Conservation (phyloP, 2,113 vertebrate genomes). For the Phrynocephalus versicolor region DNA sequence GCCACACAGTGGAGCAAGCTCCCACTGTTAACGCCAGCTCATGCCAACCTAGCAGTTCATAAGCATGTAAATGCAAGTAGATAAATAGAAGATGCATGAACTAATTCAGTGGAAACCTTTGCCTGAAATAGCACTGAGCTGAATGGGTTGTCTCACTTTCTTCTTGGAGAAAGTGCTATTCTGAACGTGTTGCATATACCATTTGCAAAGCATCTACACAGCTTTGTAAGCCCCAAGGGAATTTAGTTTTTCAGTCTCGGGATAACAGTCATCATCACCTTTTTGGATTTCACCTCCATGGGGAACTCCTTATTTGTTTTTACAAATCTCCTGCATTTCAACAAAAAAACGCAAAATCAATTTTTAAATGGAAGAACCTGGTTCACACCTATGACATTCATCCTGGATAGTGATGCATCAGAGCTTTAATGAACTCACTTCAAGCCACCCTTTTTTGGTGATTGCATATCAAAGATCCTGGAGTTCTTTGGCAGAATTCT, state of each 20-base stretch:
- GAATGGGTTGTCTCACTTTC: not conserved
- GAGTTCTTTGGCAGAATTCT: slow-evolving; percentile 27
- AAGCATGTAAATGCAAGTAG: no score
- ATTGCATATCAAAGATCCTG: slow-evolving; percentile 50
- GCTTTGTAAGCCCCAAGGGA: not conserved
- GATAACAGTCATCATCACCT: slow-evolving; percentile 4
- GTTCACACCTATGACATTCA: slow-evolving; percentile 26
- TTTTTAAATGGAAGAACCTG: slow-evolving; percentile 39
- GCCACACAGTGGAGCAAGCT: no score
- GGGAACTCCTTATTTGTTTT: slow-evolving; percentile 31
- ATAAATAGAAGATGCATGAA: no score
- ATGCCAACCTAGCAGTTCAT: no score
- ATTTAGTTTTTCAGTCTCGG: not conserved
- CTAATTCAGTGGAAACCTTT: not conserved
- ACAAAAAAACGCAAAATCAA: not conserved
- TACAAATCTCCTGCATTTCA: slow-evolving; percentile 12
- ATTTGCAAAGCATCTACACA: not conserved
- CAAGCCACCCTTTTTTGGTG: slow-evolving; percentile 36
- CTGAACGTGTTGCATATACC: not conserved
- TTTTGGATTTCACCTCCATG: slow-evolving; percentile 31
- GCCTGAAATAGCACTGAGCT: not conserved
- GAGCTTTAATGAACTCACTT: slow-evolving; percentile 54
- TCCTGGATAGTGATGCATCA: slow-evolving; percentile 37
- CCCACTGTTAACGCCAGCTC: no score
- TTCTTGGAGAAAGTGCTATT: not conserved